Base-by-base conservation (phyloP, 2,888 invertebrate genomes). In the Macrophya alboannulata region DNA sequence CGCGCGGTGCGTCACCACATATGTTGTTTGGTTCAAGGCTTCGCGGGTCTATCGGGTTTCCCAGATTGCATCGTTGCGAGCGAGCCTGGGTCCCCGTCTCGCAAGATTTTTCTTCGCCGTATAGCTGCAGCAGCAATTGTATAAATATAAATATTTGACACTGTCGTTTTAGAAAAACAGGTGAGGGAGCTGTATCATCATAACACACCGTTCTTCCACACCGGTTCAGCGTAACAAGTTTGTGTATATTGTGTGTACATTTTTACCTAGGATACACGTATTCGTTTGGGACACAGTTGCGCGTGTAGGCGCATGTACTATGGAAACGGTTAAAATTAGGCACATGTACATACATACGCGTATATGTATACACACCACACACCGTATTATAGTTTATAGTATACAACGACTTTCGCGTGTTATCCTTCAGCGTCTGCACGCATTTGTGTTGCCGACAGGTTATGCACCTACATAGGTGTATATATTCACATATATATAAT, bases 1-100 rank as follows among this genome's bases (percentile, higher is more conserved):
- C 77, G 31, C 43, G 37, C 31, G 55, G 55, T 77, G 77, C 77
- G 77, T 77, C 77, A 77, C 77, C 77, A 2, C 68, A 37, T 40
- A 40, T 77, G 77, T 77, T 77, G 77, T 77, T 77, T 77, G 51
- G 77, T 77, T 77, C 77, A 77, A 77, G 77, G 77, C 55, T 51
- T 55, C 48, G 51, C 77, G 77, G 77, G 77, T 77, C 77, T 77
- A 77, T 77, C 77, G 51, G 51, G 55, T 77, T 77, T 77, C 77
- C 77, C 77, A 77, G 77, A 77, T 77, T 77, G 55, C 55, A 55
- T 55, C 55, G 77, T 31, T 31, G 31, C 3, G 31, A 31, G 31
- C 17, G 51, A 45, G n/a, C 45, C 31, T 43, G 45, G 37, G 37
- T 9, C 10, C n/a, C 45, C 72, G 12, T 45, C 45, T 45, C 72